phyloP scores from a whole-genome alignment of 2,797 vertebrate species.

The Sebastes jordani region DNA sequence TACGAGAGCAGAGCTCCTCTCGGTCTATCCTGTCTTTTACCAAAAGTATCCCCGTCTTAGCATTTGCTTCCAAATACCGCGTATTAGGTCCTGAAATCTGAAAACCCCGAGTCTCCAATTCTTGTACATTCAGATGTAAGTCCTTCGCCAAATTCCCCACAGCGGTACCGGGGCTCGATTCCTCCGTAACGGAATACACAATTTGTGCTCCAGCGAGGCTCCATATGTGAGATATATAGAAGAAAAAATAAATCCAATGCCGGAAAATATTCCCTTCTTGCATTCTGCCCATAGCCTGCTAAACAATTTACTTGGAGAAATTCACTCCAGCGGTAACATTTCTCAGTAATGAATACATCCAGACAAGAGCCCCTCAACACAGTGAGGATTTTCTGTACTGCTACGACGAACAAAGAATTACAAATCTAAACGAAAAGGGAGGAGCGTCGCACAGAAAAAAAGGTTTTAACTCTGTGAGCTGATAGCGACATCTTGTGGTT shows the following conservation, averaged over 20 bases:
- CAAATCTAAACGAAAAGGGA: constrained; percentile 32
- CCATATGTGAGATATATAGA: constrained; percentile 36
- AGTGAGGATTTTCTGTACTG: neutral
- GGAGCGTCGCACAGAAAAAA: constrained; percentile 36
- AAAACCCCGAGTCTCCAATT: constrained; percentile 74
- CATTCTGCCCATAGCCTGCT: constrained; percentile 39
- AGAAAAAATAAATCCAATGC: constrained; percentile 43
- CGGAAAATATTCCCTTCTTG: neutral
- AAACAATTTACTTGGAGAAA: neutral
- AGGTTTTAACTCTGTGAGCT: neutral
- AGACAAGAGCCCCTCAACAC: neutral
- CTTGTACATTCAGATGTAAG: constrained; percentile 72
- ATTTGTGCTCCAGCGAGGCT: constrained; percentile 60
- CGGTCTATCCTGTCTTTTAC: constrained; percentile 89
- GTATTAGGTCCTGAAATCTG: constrained; percentile 75
- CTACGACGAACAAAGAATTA: constrained; percentile 60
- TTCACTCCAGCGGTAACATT: constrained; percentile 8
- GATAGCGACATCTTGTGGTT: constrained; percentile 64
- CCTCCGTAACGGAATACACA: constrained; percentile 80
- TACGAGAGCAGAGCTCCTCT: constrained; percentile 87
- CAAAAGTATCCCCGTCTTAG: constrained; percentile 84
- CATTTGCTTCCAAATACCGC: constrained; percentile 86
- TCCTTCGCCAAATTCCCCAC: constrained; percentile 82
- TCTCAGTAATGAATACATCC: neutral
- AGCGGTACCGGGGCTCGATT: constrained; percentile 71